Evolutionary conservation across 2,113 vertebrate species (phyloP).

Genomic region (Hiodon alosoides): DNA sequence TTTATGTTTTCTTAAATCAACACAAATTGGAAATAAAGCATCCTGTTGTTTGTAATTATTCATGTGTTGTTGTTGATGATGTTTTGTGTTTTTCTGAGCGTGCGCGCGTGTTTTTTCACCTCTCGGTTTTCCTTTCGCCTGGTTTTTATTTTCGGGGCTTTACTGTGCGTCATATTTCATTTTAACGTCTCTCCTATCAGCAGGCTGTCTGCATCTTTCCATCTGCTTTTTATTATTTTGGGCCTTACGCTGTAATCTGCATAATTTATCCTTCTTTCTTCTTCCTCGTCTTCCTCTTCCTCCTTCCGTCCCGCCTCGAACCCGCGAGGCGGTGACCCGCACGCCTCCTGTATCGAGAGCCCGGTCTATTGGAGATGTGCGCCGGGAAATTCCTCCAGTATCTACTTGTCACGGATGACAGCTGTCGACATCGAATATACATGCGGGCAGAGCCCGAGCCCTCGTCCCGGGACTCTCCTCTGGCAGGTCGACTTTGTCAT

Average conservation of each 20-base stretch:
- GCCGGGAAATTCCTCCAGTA: no score
- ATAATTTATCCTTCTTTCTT: slow-evolving; percentile 30
- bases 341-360: no score
- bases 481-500: not conserved
- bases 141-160: slow-evolving; percentile 43
- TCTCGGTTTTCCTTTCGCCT: not conserved
- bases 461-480: not conserved
- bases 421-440: slow-evolving; percentile 14
- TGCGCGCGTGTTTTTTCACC: slow-evolving; percentile 2
- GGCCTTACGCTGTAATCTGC: slow-evolving; percentile 37
- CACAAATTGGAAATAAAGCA: slow-evolving; percentile 56
- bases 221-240: slow-evolving; percentile 36
- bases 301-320: not conserved
- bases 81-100: slow-evolving; percentile 9
- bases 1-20: slow-evolving; percentile 60
- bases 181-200: slow-evolving; percentile 41
- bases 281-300: slow-evolving; percentile 3
- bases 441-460: not conserved
- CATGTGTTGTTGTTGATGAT: slow-evolving; percentile 42
- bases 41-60: slow-evolving; percentile 47
- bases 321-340: not conserved
- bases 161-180: slow-evolving; percentile 50
- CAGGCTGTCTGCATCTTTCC: slow-evolving; percentile 29
- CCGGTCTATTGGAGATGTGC: no score
- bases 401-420: slow-evolving; percentile 16